These are phyloP conservation scores for Dolomedes plantarius DNA, from an alignment of 2,888 invertebrate species.

Conservation along the genomic window DNA sequence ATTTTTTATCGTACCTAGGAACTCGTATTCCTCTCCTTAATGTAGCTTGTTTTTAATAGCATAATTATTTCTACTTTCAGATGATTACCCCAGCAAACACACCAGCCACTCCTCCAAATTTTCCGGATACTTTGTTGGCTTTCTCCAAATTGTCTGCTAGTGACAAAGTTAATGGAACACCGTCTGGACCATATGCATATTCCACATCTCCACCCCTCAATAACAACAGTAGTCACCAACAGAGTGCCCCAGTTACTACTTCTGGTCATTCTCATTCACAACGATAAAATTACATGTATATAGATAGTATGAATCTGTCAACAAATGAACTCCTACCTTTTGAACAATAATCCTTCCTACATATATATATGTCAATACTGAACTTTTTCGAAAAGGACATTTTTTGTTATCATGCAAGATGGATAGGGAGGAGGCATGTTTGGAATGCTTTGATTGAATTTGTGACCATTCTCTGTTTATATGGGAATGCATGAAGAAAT, in stretches of 20 bases:
- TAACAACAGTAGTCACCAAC: constrained; percentile 59
- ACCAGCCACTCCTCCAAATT: constrained; percentile 95
- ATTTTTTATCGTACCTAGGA: too few relatives aligned
- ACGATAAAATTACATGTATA: constrained; percentile 33
- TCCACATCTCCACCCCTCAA: constrained; percentile 63
- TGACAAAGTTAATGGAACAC: constrained; percentile 63
- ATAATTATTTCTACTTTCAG: constrained; percentile 80
- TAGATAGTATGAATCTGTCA: constrained; percentile 22
- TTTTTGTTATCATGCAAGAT: constrained; percentile 15
- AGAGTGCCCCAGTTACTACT: constrained; percentile 47
- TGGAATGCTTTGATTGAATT: constrained; percentile 3
- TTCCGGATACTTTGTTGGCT: constrained; percentile 91
- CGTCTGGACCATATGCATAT: constrained; percentile 39
- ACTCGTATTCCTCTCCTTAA: too few relatives aligned
- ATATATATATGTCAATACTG: constrained; percentile 10
- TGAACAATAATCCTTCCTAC: constrained; percentile 39
- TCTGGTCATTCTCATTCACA: constrained; percentile 52
- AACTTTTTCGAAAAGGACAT: constrained; percentile 17
- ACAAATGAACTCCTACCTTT: constrained; percentile 38
- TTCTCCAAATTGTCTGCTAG: constrained; percentile 91
- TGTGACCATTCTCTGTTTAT: constrained; percentile 40
- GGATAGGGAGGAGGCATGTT: constrained; percentile 6
- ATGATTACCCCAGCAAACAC: constrained; percentile 95
- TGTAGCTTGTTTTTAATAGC: too few relatives aligned
- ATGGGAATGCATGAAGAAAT: constrained; percentile 31